Conservation (phyloP, 2,888 invertebrate species). For the Oconnorella tubifera region DNA sequence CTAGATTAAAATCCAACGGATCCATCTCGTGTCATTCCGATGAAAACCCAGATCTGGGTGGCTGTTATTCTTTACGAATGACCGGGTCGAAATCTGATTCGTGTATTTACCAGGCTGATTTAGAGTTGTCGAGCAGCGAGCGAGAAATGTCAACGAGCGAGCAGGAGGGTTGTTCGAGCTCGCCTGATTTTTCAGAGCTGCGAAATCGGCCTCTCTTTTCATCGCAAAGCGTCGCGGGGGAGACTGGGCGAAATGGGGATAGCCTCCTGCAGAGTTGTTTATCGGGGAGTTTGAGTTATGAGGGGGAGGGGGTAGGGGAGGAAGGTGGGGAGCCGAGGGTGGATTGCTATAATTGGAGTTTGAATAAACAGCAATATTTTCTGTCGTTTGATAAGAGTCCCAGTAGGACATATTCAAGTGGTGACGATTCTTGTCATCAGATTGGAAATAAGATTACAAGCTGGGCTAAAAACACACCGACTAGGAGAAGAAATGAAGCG, state of each 20-base stretch:
- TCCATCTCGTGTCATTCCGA: neutral
- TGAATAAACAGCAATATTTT: slow-evolving; percentile 35
- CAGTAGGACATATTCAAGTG: slow-evolving; percentile 23
- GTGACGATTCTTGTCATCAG: slow-evolving; percentile 15
- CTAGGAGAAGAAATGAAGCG: neutral
- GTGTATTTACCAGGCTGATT: slow-evolving; percentile 32
- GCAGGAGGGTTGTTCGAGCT: slow-evolving; percentile 18
- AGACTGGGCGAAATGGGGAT: neutral
- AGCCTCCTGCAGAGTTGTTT: slow-evolving; percentile 5
- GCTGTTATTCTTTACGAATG: slow-evolving; percentile 12
- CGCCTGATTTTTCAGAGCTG: slow-evolving; percentile 31
- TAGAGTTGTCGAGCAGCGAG: slow-evolving; percentile 8
- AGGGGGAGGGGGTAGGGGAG: neutral
- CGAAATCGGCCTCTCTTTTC: slow-evolving; percentile 32
- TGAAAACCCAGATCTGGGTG: slow-evolving; percentile 13
- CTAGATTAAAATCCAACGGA: neutral
- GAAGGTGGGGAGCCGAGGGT: slow-evolving; percentile 11
- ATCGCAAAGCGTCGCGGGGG: slow-evolving; percentile 14
- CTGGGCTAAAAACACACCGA: slow-evolving; percentile 6
- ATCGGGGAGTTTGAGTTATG: slow-evolving; percentile 15
- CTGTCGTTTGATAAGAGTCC: slow-evolving; percentile 35
- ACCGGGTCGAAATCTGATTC: slow-evolving; percentile 33
- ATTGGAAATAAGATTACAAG: slow-evolving; percentile 4
- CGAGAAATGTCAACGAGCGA: slow-evolving; percentile 26
- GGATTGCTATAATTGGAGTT: slow-evolving; percentile 29